phyloP scores from a whole-genome alignment of 2,797 vertebrate species.

The Pseudotriccus pelzelni region DNA sequence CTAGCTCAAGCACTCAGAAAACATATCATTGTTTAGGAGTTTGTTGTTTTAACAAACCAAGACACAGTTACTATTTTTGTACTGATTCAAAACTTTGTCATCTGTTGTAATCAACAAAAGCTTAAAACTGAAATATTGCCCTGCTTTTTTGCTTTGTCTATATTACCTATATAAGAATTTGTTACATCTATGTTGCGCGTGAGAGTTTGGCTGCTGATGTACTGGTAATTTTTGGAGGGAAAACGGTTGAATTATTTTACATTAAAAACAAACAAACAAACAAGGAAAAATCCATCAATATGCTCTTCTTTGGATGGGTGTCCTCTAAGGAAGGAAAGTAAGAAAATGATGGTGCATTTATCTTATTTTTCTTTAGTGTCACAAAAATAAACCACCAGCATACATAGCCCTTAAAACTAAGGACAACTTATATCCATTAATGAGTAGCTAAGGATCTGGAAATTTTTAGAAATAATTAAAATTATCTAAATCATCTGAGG shows the following conservation, averaged over 20 bases:
- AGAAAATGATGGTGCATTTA: neutral
- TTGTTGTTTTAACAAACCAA: neutral
- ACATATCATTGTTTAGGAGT: conserved; percentile 1
- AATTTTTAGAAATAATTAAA: neutral
- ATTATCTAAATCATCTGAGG: neutral
- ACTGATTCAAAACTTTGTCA: neutral
- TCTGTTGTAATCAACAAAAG: neutral
- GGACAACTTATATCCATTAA: neutral
- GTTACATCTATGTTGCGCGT: neutral
- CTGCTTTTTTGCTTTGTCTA: neutral
- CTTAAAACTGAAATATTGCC: neutral
- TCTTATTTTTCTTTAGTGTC: neutral
- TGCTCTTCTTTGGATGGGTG: neutral
- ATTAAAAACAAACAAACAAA: neutral
- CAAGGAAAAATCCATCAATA: neutral
- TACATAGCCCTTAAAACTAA: neutral
- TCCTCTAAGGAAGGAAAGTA: neutral
- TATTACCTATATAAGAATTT: neutral
- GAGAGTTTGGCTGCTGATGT: neutral
- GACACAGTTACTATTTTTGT: neutral
- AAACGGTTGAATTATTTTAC: neutral
- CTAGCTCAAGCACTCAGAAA: neutral
- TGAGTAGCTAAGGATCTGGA: neutral
- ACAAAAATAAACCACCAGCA: neutral
- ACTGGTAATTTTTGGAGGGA: neutral